Conservation (phyloP, 2,888 invertebrate genomes). For the Melanchra persicariae region DNA sequence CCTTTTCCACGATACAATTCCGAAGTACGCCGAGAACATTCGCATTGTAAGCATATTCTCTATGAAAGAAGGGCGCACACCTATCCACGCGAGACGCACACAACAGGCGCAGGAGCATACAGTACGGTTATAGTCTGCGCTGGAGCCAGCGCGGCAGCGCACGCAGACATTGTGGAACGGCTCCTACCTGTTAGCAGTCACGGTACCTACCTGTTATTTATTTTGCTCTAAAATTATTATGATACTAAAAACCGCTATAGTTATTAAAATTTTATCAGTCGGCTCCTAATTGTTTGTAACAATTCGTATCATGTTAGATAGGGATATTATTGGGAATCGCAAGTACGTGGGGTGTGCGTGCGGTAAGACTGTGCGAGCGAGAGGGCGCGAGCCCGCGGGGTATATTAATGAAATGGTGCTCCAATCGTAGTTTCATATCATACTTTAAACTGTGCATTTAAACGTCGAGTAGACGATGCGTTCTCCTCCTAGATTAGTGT, state of each 20-base stretch:
- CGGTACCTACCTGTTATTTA: conserved; percentile 1
- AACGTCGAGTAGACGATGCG: conserved; percentile 72
- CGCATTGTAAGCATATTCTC: conserved; percentile 21
- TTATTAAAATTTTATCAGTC: background rate
- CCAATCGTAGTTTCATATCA: conserved; percentile 89
- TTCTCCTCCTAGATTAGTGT: conserved; percentile 83
- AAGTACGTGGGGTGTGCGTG: conserved; percentile 20
- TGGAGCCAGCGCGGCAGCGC: background rate
- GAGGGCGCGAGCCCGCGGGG: conserved; percentile 39
- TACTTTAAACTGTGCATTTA: conserved; percentile 87
- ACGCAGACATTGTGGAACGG: background rate
- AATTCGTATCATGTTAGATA: conserved; percentile 41
- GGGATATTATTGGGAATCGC: conserved; percentile 30
- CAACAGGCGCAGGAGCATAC: too few relatives aligned
- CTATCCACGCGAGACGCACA: background rate
- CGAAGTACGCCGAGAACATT: conserved; percentile 25
- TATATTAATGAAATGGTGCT: conserved; percentile 84
- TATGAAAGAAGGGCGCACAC: conserved; percentile 2
- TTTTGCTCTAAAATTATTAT: background rate
- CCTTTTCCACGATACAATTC: conserved; percentile 29
- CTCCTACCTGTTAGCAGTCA: background rate
- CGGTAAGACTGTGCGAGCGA: conserved; percentile 31
- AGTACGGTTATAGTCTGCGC: too few relatives aligned
- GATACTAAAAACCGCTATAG: background rate
- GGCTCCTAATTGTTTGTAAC: conserved; percentile 2